Base-by-base conservation (phyloP, 92 coral and sea anemone species). In the Phenganax stokvisi region DNA sequence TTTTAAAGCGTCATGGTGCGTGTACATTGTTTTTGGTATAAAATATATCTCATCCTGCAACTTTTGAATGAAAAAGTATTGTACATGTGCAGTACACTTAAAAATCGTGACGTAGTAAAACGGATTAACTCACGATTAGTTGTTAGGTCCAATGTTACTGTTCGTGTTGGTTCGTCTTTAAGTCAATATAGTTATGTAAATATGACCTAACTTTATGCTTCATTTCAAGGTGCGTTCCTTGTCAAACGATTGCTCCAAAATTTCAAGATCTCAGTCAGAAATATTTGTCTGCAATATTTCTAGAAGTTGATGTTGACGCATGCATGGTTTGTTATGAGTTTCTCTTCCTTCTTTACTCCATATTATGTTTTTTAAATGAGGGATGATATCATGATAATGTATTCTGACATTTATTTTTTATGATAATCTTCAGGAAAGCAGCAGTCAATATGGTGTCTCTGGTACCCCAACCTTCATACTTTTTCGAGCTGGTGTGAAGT, bases 381-480 rank as follows among this genome's bases (percentile, higher is more conserved):
- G 61, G 47, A 5, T 1, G 65, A 17, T 54, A 71, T 71, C 27
- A n/a, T 44, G 54, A 12, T 72, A 13, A 72, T 37, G 12, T 17
- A 72, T 72, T 28, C 20, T 72, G 52, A 28, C 6, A 31, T n/a
- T 37, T 37, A n/a, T 37, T 2, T 12, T 51, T 17, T 71, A 13
- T 78, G 25, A 29, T 58, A 30, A n/a, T 28, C 12, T 51, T 56
- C 81, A 94, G 98, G 98, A 94, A 30, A 86, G 88, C 47, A 90
- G 97, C 25, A 80, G 77, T 11, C 84, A 80, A 66, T 84, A 87
- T 57, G 89, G 87, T 7, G 89, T 94, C 15, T 54, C 98, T 2
- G 93, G 96, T 8, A 94, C 92, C 92, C 98, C 98, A 20, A 94
- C 98, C n/a, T 94, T 94, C 72, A 87, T 65, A 79, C 84, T 94